Evolutionary conservation across 2,797 vertebrate genomes (phyloP).

Genomic region (Enteromius radiatus): DNA sequence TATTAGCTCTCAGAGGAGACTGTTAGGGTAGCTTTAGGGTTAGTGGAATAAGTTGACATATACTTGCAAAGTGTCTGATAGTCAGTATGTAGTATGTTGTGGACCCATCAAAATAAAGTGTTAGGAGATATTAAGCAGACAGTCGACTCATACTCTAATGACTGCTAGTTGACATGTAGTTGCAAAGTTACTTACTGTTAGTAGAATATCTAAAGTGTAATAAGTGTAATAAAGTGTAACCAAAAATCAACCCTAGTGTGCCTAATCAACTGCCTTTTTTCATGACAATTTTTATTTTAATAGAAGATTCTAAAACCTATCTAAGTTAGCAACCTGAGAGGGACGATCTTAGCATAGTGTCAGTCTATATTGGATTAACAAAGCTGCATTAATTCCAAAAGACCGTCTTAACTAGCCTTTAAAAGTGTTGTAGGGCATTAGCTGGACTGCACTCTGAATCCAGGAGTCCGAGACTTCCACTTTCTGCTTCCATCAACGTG

Average conservation of each 20-base stretch:
- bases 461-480: neutral
- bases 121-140: too few relatives aligned
- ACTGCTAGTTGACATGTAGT: too few relatives aligned
- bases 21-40: too few relatives aligned
- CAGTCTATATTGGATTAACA: neutral
- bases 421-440: neutral
- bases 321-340: neutral
- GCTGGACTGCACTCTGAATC: neutral
- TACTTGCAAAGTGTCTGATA: too few relatives aligned
- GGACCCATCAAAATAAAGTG: too few relatives aligned
- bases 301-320: neutral
- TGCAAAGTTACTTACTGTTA: too few relatives aligned
- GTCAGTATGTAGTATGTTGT: too few relatives aligned
- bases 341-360: neutral
- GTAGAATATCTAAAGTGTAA: too few relatives aligned
- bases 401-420: neutral
- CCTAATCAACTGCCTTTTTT: neutral
- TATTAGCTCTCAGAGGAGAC: too few relatives aligned
- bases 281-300: neutral
- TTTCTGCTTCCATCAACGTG: conserved; percentile 27
- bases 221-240: too few relatives aligned
- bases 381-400: neutral
- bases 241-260: neutral
- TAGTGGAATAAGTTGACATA: too few relatives aligned
- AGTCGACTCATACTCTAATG: too few relatives aligned